Evolutionary conservation across 1,140 invertebrate species (phyloP).

Genomic region (Meloidogyne hapla): DNA sequence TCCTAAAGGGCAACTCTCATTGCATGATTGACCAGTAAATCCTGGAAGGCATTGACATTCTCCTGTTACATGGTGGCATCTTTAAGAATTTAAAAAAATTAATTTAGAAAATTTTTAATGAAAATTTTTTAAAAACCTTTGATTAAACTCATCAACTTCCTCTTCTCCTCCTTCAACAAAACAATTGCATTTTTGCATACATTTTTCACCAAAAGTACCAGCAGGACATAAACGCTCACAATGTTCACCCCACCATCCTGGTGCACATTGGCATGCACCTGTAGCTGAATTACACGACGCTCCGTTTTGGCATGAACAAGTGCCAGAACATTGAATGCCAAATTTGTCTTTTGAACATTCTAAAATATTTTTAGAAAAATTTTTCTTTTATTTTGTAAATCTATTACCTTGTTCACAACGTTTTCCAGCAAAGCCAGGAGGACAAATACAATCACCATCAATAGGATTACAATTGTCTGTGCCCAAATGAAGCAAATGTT

Average conservation of each 20-base stretch:
- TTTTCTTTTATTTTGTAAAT: slow-evolving; percentile 2
- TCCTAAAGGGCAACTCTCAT: slow-evolving; percentile 45
- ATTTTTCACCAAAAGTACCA: slow-evolving; percentile 64
- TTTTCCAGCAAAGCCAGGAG: slow-evolving; percentile 78
- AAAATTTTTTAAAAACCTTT: too few species aligned
- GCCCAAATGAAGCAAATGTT: neutral
- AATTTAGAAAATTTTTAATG: too few species aligned
- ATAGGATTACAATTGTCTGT: slow-evolving; percentile 76
- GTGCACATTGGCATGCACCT: slow-evolving; percentile 77
- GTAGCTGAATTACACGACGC: slow-evolving; percentile 78
- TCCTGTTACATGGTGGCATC: slow-evolving; percentile 68
- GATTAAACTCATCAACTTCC: neutral
- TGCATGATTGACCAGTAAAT: slow-evolving; percentile 66
- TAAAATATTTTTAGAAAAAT: slow-evolving; percentile 23
- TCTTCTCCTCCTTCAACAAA: slow-evolving; percentile 24
- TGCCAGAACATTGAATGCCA: slow-evolving; percentile 77
- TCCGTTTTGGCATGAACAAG: slow-evolving; percentile 86
- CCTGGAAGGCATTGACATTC: slow-evolving; percentile 79
- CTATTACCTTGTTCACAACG: slow-evolving; percentile 73
- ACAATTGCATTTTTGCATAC: slow-evolving; percentile 51
- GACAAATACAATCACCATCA: slow-evolving; percentile 82
- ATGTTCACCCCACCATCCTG: slow-evolving; percentile 75
- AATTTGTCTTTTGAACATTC: slow-evolving; percentile 76
- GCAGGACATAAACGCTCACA: slow-evolving; percentile 75
- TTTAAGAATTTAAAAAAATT: slow-evolving; percentile 13